Percentiles rank a stretch among this genome's conserved stretches.
phyloP scores from a whole-genome alignment of 1,140 invertebrate genomes.

The Drosophila pandora region DNA sequence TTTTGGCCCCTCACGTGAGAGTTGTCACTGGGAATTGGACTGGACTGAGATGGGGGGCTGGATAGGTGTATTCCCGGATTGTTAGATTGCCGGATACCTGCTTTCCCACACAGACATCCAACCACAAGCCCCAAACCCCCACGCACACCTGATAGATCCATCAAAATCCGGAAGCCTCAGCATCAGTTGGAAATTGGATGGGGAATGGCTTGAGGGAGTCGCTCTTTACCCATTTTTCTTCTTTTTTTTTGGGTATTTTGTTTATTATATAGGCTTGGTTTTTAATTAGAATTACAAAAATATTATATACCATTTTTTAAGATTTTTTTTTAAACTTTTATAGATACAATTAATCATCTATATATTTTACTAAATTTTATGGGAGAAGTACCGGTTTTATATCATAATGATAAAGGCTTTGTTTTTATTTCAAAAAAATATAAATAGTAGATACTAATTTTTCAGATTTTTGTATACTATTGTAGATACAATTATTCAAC shows the following conservation, averaged over 20 bases:
- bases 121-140: slow-evolving; percentile 1
- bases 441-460: too few relatives aligned
- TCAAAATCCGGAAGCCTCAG: slow-evolving; percentile 44
- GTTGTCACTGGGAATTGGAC: slow-evolving; percentile 2
- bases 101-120: too few relatives aligned
- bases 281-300: too few relatives aligned
- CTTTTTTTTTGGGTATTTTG: not conserved
- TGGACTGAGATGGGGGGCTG: too few relatives aligned
- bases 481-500: too few relatives aligned
- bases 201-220: slow-evolving; percentile 3
- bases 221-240: not conserved
- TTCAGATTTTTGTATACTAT: too few relatives aligned
- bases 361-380: too few relatives aligned
- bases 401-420: not conserved
- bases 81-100: not conserved
- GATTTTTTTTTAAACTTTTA: too few relatives aligned
- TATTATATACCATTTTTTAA: too few relatives aligned
- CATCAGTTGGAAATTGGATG: slow-evolving; percentile 34
- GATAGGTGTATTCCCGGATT: not conserved
- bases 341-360: too few relatives aligned
- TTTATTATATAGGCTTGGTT: not conserved
- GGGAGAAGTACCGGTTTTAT: too few relatives aligned
- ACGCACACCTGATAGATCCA: slow-evolving; percentile 47
- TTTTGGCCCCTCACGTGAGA: slow-evolving; percentile 4
- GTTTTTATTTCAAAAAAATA: too few relatives aligned